Conservation (phyloP, 2,113 vertebrate species). For the Melanerpes formicivorus region DNA sequence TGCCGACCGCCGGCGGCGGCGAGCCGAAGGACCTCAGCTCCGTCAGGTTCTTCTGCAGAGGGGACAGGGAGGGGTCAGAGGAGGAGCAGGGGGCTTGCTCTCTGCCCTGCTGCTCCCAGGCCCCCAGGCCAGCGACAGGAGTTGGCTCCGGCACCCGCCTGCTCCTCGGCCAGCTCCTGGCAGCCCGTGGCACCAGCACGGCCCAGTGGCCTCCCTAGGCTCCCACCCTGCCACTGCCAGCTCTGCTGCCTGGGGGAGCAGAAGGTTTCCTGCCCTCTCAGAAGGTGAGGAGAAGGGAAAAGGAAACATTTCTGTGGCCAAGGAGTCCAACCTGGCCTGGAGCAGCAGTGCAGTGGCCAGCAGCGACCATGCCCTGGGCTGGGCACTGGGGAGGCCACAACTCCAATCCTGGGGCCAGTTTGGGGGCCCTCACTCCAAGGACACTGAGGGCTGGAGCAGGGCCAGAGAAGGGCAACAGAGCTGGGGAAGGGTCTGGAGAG, state of each 20-base stretch:
- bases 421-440: no score
- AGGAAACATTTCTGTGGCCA: background rate
- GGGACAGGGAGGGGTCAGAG: conserved; percentile 45
- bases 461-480: no score
- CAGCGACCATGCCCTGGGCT: no score
- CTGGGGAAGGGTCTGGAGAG: no score
- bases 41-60: conserved; percentile 89
- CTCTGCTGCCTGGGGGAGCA: background rate
- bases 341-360: no score
- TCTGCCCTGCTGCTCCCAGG: conserved; percentile 8
- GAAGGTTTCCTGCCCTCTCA: no score
- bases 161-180: background rate
- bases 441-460: no score
- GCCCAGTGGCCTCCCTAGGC: background rate
- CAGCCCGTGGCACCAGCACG: background rate
- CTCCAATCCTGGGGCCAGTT: no score
- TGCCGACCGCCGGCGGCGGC: conserved; percentile 88
- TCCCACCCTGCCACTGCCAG: background rate
- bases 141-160: background rate
- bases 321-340: no score
- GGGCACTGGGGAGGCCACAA: no score
- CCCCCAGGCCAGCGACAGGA: conserved; percentile 20
- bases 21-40: conserved; percentile 94
- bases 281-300: background rate
- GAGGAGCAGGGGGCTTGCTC: conserved; percentile 45